Evolutionary conservation across 2,113 vertebrate species (phyloP), one percentile per base, ranked within the genome.

Genomic region (Panthera tigris): DNA sequence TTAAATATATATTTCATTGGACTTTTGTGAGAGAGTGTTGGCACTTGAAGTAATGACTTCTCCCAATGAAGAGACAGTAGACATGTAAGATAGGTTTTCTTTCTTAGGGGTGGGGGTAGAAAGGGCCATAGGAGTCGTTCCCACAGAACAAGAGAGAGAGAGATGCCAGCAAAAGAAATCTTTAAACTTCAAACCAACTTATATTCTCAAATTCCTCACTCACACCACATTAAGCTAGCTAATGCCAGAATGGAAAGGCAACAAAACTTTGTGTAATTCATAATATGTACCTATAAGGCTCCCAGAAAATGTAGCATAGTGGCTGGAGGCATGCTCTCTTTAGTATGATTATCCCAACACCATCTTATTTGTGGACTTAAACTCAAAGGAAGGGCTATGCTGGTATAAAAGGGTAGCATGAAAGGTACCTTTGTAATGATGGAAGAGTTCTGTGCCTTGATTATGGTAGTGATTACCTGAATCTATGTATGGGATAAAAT

Each of bases 51-150:
- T 52, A 61, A 92, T 33, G 39, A 85, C 19, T 3, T 23, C 90
- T 95, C 92, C 48, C 86, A 86, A 94, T 55, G 87, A 85, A 95
- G 91, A 89, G 15, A 19, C 86, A 97, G 90, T 83, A 85, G 98
- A 95, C 9, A 86, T 55, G 96, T 65, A 33, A 92, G 39, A 0
- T 0, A 63, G 48, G 81, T 27, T 68, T 39, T 68, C 5, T 63
- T 80, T 80, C 3, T 23, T 69, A 11, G 4, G 41, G 2, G 39
- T 12, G 25, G 45, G 4, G 29, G 31, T 7, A 25, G n/a, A 13
- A 25, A 39, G 3, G 11, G 11, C 36, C 27, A 1, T 36, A 5
- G 4, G 2, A 61, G 15, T 71, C 55, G 5, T 41, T 84, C 41
- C 41, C 61, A 63, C 25, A 63, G 84, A 48, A 39, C 50, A 48